Evolutionary conservation across 2,797 vertebrate genomes (phyloP), one percentile per base, ranked within the genome.

Genomic region (Aotus griseimembra): DNA sequence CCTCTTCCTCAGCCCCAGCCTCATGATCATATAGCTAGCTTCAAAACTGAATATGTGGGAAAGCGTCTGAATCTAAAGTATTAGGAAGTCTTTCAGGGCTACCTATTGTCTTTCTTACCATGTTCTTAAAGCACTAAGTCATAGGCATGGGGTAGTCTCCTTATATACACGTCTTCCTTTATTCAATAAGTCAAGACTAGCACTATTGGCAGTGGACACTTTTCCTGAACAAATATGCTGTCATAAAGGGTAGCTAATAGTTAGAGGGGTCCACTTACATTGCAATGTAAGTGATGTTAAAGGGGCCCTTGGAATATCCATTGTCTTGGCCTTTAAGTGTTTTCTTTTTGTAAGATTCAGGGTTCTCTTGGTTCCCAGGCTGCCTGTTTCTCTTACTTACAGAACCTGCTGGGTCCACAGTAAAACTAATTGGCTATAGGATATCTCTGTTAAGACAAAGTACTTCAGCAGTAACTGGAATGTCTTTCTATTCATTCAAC

Each of bases 341-440:
- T 93, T 96, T 91, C 26, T 76, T 90, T 87, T 92, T 33, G 3
- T 22, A 30, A 87, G 8, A 77, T 2, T 79, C 8, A 46, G 52
- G 24, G 41, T 72, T 97, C 70, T 94, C 67, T 83, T 80, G 72
- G 46, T 12, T 67, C 33, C 14, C 9, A 87, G 50, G 75, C 41
- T 76, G 55, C 76, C 26, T 83, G 6, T 93, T 93, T 94, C n/a
- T 55, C 33, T n/a, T 67, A 67, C 61, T 95, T 95, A 72, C 15
- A 57, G 46, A 97, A 91, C 79, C 41, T 93, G 33, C 77, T 75
- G n/a, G 39, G 19, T 83, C 48, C 61, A 9, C 30, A 93, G 13
- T 76, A 61, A 96, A 94, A 46, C 41, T 61, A 82, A 46, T 44
- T 17, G 55, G 76, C 11, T 24, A 10, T 64, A 24, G 20, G 5